Evolutionary conservation across 2,797 vertebrate species (phyloP), one percentile per base, ranked within the genome.

Genomic region (Podarcis siculus): DNA sequence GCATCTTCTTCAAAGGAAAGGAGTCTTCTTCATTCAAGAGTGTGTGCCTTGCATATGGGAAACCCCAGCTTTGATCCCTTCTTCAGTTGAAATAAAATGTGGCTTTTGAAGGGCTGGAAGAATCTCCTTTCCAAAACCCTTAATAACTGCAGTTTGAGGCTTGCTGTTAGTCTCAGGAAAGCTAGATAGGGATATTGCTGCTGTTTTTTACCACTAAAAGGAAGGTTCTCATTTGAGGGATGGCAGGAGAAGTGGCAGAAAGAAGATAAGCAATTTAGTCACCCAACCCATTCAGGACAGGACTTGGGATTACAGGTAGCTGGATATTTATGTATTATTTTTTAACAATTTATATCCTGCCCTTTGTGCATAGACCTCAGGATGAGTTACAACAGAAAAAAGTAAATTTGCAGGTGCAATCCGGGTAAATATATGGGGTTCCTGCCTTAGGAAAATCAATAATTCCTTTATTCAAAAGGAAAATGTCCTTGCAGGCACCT

Each of bases 391-490:
- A 55, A 55, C 49, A 55, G 49, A 19, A n/a, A 21, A 23, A 64
- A 19, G 9, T 12, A 69, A 12, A 69, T n/a, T n/a, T 69, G 67
- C 10, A 69, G 49, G 67, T 69, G 67, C 55, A 37, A 13, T 37
- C 45, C 3, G 15, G 2, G 49, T 55, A 55, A 55, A 55, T 55
- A 55, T 55, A 55, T 55, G 49, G 49, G 13, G 49, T 55, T 55
- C 13, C 49, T 55, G 49, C 49, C 49, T 55, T 35, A 82, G 64
- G 8, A 39, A 39, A 8, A 23, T 55, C 49, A 55, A 55, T 55
- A 55, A 55, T 55, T 55, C 49, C 49, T 55, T 58, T 87, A 83
- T 71, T 87, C 61, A 37, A 92, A 90, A 91, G 82, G 85, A 91
- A 89, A 91, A 19, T 90, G 37, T 81, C 15, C 69, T 2, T 30